Evolutionary conservation across 2,888 invertebrate genomes (phyloP).

Genomic region (Hedya salicella): DNA sequence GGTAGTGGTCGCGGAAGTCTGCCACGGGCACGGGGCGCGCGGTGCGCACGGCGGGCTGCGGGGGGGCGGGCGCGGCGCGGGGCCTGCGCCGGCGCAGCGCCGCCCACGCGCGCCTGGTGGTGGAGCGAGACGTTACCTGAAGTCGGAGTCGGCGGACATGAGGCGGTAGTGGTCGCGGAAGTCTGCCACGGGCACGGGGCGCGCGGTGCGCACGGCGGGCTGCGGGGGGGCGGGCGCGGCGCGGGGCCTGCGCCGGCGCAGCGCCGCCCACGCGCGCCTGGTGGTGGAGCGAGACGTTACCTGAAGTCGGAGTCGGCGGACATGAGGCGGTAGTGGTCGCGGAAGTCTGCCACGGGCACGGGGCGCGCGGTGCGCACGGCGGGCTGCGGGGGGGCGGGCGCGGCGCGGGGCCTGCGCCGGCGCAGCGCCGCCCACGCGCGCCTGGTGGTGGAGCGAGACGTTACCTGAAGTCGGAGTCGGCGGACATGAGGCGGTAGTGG

Average conservation of each 20-base stretch:
- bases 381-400: constrained; percentile 87
- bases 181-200: constrained; percentile 93
- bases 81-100: constrained; percentile 73
- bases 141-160: constrained; percentile 99
- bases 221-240: constrained; percentile 85
- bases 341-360: constrained; percentile 94
- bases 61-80: constrained; percentile 85
- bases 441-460: no score
- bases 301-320: constrained; percentile 98
- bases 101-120: constrained; percentile 86
- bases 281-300: no score
- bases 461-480: constrained; percentile 99
- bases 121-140: no score
- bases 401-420: constrained; percentile 60
- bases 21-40: no score
- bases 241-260: constrained; percentile 71
- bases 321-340: constrained; percentile 97
- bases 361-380: constrained; percentile 89
- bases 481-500: constrained; percentile 97
- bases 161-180: constrained; percentile 97
- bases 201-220: constrained; percentile 86
- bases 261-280: constrained; percentile 86
- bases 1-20: no score
- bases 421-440: constrained; percentile 85
- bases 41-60: no score